Evolutionary conservation across 2,888 invertebrate genomes (phyloP), one percentile per base, ranked within the genome.

Genomic region (Oxyteleia sp.): DNA sequence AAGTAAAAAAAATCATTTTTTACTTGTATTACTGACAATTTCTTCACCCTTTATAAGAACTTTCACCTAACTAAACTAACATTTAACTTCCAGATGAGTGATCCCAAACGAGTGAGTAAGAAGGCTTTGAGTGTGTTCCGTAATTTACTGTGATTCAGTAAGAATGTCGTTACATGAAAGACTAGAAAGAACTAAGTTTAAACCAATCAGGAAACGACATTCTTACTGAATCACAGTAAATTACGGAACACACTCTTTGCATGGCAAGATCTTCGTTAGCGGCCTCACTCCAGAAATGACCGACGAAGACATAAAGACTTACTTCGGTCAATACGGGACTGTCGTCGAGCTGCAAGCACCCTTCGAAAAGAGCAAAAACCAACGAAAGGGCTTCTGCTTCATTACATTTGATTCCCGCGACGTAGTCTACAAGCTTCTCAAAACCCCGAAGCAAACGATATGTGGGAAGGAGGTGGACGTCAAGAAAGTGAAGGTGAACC

Each of bases 181-280:
- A n/a, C n/a, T n/a, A n/a, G n/a, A n/a, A n/a, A n/a, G n/a, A n/a
- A n/a, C n/a, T n/a, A n/a, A n/a, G n/a, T n/a, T n/a, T n/a, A n/a
- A n/a, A n/a, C n/a, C n/a, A n/a, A n/a, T n/a, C n/a, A n/a, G n/a
- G n/a, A n/a, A n/a, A n/a, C n/a, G n/a, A n/a, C n/a, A n/a, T n/a
- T n/a, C n/a, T n/a, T n/a, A n/a, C n/a, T n/a, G n/a, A n/a, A n/a
- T n/a, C n/a, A n/a, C n/a, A n/a, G n/a, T n/a, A n/a, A n/a, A n/a
- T n/a, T n/a, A n/a, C n/a, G n/a, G n/a, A n/a, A n/a, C n/a, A n/a
- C n/a, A n/a, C n/a, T n/a, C 95, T 1, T 93, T 94, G 66, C 94
- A 95, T 79, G 95, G 95, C 32, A 96, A 96, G 91, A 94, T 96
- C 78, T 96, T 96, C 89, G 95, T 96, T 16, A 96, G 96, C 49